Base-by-base conservation (phyloP, 2,797 vertebrate species). In the Dromococcyx pavoninus region DNA sequence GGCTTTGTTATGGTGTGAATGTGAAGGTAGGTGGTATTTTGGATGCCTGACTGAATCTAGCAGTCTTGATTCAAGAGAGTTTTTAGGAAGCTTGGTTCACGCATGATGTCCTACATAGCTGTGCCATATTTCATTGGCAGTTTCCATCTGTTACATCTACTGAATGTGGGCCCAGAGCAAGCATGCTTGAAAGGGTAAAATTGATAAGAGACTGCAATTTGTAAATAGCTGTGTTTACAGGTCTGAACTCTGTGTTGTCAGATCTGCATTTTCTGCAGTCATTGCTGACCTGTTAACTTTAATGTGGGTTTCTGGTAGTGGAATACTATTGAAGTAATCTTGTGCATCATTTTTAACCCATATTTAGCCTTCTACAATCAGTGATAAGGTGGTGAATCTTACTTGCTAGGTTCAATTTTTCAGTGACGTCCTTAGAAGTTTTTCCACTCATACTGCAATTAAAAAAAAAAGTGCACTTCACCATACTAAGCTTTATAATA, bases 131-230 rank as follows among this genome's bases (percentile, higher is more conserved):
- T 89, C 54, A 21, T 82, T 78, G 82, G 87, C 85, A 91, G 24
- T 76, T 95, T 65, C 94, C 92, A 91, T 96, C 91, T 95, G 88
- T 80, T 91, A 44, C 28, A 93, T 89, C 88, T 84, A 60, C 67
- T 96, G 92, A 76, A 88, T 84, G n/a, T 76, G 71, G 77, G 91
- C 93, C 94, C 70, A 73, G 76, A 60, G 54, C 64, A 83, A 53
- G 56, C 44, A 28, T 41, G 83, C 60, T 86, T 91, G 70, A 66
- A 92, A 86, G 66, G 94, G 73, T 84, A 64, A 81, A 92, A 79
- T 91, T 77, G 92, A 46, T 69, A 84, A 84, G 75, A 80, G 62
- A 17, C 50, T 93, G 85, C 51, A 78, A 1, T 66, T 92, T 95
- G 88, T 84, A 81, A 64, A 50, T 86, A 79, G 58, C 79, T 94